These are phyloP conservation scores for Chlorodrepanis virens DNA, from an alignment of 2,113 vertebrate species.

Conservation along the genomic window DNA sequence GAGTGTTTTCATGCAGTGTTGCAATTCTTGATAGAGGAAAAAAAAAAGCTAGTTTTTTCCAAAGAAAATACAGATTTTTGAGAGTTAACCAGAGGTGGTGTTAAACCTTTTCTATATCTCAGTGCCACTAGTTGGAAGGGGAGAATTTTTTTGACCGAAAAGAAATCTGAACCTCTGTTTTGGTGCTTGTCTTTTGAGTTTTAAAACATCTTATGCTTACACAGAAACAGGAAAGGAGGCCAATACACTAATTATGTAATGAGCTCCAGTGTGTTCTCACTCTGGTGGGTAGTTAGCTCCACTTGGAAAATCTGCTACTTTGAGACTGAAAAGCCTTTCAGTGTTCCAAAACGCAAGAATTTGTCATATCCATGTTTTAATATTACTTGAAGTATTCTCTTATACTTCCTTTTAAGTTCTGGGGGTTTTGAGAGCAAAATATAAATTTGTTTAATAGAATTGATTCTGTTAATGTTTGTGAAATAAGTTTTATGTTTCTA, in stretches of 20 bases:
- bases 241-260: background rate
- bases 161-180: background rate
- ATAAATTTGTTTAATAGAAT: background rate
- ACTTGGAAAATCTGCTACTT: background rate
- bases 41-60: fast-evolving
- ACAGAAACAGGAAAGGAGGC: background rate
- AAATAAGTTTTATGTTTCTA: background rate
- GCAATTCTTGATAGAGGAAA: background rate
- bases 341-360: background rate
- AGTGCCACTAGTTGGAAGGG: background rate
- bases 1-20: background rate
- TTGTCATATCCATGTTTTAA: background rate
- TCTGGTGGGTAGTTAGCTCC: background rate
- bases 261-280: background rate
- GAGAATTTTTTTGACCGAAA: background rate
- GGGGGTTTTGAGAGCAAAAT: background rate
- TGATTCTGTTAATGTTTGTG: background rate
- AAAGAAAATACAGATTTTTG: background rate
- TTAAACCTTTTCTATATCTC: background rate
- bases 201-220: background rate
- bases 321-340: background rate
- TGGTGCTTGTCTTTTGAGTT: background rate
- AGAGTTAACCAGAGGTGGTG: background rate
- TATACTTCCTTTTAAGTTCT: background rate
- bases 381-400: background rate